A percentile compares a stretch with the other conserved stretches of the same genome.
Evolutionary conservation across 2,113 vertebrate species (phyloP).

Genomic region (Prinia subflava): DNA sequence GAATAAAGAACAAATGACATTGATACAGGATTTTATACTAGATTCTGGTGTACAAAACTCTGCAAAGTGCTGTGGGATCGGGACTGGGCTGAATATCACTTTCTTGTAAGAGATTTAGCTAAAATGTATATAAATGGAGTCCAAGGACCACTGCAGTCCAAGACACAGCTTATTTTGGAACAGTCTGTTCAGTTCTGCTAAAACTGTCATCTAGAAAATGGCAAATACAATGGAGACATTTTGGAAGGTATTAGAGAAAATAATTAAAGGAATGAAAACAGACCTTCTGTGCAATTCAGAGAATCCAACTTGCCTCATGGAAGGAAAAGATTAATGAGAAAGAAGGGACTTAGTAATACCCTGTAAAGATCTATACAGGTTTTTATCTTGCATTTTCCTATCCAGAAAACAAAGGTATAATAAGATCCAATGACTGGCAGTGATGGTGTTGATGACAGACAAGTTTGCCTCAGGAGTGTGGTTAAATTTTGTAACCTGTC

Average conservation of each 20-base stretch:
- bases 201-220: background rate
- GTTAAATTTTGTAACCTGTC: background rate
- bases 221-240: background rate
- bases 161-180: background rate
- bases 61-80: background rate
- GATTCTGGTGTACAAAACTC: background rate
- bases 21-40: background rate
- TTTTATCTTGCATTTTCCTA: background rate
- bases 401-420: background rate
- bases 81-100: background rate
- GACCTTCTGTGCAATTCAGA: background rate
- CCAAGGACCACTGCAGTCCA: background rate
- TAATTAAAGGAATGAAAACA: background rate
- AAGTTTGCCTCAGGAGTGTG: background rate
- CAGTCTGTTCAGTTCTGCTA: background rate
- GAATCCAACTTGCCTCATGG: background rate
- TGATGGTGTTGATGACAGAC: background rate
- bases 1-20: background rate
- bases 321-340: background rate
- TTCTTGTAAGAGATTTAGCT: background rate
- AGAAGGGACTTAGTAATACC: background rate
- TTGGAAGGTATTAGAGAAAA: background rate
- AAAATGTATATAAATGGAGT: background rate
- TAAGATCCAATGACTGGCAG: background rate
- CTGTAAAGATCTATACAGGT: background rate